Base-by-base conservation (phyloP, 2,797 vertebrate species). In the Sciurus carolinensis region DNA sequence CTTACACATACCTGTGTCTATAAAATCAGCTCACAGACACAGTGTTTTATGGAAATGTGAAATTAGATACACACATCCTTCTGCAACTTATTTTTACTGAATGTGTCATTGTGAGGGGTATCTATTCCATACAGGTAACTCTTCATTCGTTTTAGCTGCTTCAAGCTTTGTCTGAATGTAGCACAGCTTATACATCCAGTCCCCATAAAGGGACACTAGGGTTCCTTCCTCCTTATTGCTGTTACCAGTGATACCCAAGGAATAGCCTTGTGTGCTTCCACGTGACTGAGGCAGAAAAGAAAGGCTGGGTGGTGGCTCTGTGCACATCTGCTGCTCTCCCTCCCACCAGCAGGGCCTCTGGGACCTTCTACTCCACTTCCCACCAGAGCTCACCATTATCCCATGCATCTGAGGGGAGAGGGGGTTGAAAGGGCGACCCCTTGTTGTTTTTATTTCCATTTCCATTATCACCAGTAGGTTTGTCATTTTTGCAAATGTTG, bases 81-180 rank as follows among this genome's bases (percentile, higher is more conserved):
- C 62, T 85, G 93, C 44, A 92, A 76, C 47, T 79, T 75, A 52
- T 57, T 85, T 89, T 84, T 50, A 90, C 42, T 59, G 39, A 85
- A 1, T 1, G 1, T 59, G n/a, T 59, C 52, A 44, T 18, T 86
- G 15, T 36, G 28, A 22, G 44, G 64, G 59, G 4, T 3, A 36
- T 57, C 75, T 36, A 64, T 71, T 47, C 28, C 28, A 76, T 15
- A 67, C 15, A 89, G 75, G 75, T 77, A 77, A 71, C 79, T 20
- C 17, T 67, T 22, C 22, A 36, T 52, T 47, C 24, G 9, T 44
- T 76, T 36, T 66, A 13, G 50, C 11, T 39, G 80, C n/a, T 39
- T 36, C 6, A 11, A 42, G 73, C 47, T 57, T 36, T 85, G 50
- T 75, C 47, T 69, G 50, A 73, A 36, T 36, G 12, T 7, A 33